phyloP scores from a whole-genome alignment of 2,113 vertebrate species.

The Mormoops blainvillei region DNA sequence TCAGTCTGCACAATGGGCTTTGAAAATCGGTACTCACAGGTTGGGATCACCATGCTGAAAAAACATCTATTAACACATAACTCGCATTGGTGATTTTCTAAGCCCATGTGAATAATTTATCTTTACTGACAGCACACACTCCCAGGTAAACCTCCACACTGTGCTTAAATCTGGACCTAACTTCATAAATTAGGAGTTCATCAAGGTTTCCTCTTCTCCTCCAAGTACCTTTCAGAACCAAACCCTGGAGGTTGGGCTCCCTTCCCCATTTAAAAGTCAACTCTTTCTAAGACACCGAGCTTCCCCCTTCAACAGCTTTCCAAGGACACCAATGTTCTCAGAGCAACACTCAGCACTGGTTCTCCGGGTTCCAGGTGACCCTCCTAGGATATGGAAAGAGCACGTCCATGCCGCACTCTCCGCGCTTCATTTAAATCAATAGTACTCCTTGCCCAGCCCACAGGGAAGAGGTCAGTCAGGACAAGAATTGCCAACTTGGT shows the following conservation, averaged over 20 bases:
- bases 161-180: slow-evolving; percentile 62
- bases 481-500: background rate
- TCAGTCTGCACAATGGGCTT: background rate
- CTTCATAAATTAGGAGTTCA: slow-evolving; percentile 54
- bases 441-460: background rate
- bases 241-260: background rate
- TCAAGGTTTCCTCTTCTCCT: slow-evolving; percentile 50
- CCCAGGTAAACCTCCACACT: slow-evolving; percentile 60
- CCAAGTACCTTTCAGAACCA: background rate
- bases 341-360: background rate
- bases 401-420: background rate
- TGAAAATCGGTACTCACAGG: slow-evolving; percentile 51
- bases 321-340: background rate
- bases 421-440: background rate
- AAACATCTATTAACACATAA: background rate
- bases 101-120: slow-evolving; percentile 68
- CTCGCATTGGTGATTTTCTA: slow-evolving; percentile 67
- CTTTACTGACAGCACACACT: slow-evolving; percentile 66
- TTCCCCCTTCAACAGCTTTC: background rate
- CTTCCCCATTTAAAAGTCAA: background rate
- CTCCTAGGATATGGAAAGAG: background rate
- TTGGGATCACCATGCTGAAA: slow-evolving; percentile 52
- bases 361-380: background rate
- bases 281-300: background rate
- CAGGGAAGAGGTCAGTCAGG: background rate